phyloP scores from a whole-genome alignment of 2,888 invertebrate species.

The Lycophotia porphyrea region DNA sequence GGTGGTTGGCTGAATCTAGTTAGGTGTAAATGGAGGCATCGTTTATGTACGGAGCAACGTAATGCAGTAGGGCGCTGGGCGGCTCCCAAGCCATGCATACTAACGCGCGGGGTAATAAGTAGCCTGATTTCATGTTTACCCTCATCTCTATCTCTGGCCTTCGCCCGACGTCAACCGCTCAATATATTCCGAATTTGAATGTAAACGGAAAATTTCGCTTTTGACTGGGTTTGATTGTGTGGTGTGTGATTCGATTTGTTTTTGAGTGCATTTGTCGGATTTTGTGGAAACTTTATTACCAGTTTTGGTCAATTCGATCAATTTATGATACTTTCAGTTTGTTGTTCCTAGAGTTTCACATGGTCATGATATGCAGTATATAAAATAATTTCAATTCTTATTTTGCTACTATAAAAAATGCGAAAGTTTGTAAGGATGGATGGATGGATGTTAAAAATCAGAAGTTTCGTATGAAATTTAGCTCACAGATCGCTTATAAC shows the following conservation, averaged over 20 bases:
- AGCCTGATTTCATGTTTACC: constrained; percentile 84
- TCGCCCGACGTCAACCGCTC: constrained; percentile 43
- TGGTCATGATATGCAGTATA: not conserved
- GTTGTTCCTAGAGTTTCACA: not conserved
- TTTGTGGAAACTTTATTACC: not conserved
- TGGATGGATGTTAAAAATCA: not conserved
- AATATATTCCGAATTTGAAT: constrained; percentile 56
- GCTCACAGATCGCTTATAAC: not conserved
- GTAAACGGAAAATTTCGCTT: constrained; percentile 60
- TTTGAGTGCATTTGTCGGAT: constrained; percentile 31
- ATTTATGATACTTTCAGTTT: not conserved
- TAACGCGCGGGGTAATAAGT: constrained; percentile 87
- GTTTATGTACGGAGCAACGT: constrained; percentile 82
- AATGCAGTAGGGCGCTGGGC: constrained; percentile 78
- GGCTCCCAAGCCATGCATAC: constrained; percentile 89
- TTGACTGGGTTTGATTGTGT: constrained; percentile 53
- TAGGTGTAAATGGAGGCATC: constrained; percentile 83
- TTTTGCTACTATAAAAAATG: not conserved
- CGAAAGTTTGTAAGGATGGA: not conserved
- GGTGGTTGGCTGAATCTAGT: constrained; percentile 72
- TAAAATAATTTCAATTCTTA: not conserved
- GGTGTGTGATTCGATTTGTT: constrained; percentile 29
- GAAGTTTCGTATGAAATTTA: too few species aligned
- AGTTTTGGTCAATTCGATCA: too few species aligned
- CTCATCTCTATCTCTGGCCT: constrained; percentile 64